Evolutionary conservation across 2,113 vertebrate species (phyloP).

Genomic region (Phasianus colchicus): DNA sequence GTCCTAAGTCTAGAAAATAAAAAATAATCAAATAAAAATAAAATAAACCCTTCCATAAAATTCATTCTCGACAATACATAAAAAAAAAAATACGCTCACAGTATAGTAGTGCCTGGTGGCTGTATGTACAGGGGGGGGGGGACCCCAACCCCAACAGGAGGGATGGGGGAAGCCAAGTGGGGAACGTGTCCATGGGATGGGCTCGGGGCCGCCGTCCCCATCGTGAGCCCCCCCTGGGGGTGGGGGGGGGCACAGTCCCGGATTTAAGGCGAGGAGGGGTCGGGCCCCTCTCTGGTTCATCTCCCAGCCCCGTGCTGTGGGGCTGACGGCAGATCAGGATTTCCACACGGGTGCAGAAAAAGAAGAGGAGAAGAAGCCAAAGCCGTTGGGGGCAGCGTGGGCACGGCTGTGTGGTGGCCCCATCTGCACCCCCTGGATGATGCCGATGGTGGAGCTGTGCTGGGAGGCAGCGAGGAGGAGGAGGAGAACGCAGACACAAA

Average conservation of each 20-base stretch:
- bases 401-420: background rate
- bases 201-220: background rate
- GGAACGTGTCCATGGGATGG: background rate
- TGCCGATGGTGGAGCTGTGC: background rate
- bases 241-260: conserved; percentile 13
- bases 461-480: background rate
- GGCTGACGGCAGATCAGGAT: background rate
- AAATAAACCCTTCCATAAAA: conserved; percentile 72
- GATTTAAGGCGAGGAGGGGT: conserved; percentile 58
- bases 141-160: background rate
- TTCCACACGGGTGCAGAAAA: background rate
- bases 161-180: no score
- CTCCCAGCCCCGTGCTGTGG: background rate
- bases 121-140: conserved; percentile 69
- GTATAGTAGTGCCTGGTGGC: conserved; percentile 65
- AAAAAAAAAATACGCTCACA: conserved; percentile 72
- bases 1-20: conserved; percentile 77
- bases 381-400: no score
- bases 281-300: background rate
- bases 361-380: background rate
- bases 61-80: conserved; percentile 75
- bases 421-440: accelerated
- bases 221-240: background rate
- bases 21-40: conserved; percentile 59
- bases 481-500: background rate